phyloP scores from a whole-genome alignment of 2,113 vertebrate species.

The Limanda limanda region DNA sequence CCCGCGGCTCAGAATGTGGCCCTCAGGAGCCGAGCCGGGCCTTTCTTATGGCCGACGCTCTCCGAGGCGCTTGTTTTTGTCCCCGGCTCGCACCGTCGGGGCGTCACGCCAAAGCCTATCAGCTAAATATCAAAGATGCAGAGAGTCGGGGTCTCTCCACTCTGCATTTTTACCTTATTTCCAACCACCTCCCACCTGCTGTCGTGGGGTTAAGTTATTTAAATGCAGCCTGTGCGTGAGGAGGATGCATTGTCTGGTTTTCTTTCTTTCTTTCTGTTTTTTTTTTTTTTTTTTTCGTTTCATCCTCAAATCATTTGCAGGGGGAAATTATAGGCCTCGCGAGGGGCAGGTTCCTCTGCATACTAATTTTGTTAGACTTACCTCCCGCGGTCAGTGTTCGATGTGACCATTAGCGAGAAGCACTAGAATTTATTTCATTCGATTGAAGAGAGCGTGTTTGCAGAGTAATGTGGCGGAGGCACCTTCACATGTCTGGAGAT shows the following conservation, averaged over 20 bases:
- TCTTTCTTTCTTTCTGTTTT: slow-evolving; percentile 87
- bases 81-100: slow-evolving; percentile 70
- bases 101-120: slow-evolving; percentile 84
- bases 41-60: slow-evolving; percentile 64
- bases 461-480: slow-evolving; percentile 68
- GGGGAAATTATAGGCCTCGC: slow-evolving; percentile 95
- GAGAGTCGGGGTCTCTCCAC: slow-evolving; percentile 83
- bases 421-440: slow-evolving; percentile 81
- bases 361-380: slow-evolving; percentile 99
- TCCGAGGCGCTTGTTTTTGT: slow-evolving; percentile 72
- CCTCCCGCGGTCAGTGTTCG: slow-evolving; percentile 93
- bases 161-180: slow-evolving; percentile 89
- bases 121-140: slow-evolving; percentile 89
- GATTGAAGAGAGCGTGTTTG: slow-evolving; percentile 63
- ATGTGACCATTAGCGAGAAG: slow-evolving; percentile 90
- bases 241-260: slow-evolving; percentile 87
- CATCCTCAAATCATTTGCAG: slow-evolving; percentile 94
- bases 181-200: slow-evolving; percentile 91
- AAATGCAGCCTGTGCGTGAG: slow-evolving; percentile 87
- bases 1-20: slow-evolving; percentile 66
- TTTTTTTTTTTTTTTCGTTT: slow-evolving; percentile 88
- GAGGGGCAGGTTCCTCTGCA: slow-evolving; percentile 95
- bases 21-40: slow-evolving; percentile 58
- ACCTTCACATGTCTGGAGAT: slow-evolving; percentile 48
- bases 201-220: slow-evolving; percentile 91